phyloP scores from a whole-genome alignment of 2,888 invertebrate species.

The Agonopterix subpropinquella region DNA sequence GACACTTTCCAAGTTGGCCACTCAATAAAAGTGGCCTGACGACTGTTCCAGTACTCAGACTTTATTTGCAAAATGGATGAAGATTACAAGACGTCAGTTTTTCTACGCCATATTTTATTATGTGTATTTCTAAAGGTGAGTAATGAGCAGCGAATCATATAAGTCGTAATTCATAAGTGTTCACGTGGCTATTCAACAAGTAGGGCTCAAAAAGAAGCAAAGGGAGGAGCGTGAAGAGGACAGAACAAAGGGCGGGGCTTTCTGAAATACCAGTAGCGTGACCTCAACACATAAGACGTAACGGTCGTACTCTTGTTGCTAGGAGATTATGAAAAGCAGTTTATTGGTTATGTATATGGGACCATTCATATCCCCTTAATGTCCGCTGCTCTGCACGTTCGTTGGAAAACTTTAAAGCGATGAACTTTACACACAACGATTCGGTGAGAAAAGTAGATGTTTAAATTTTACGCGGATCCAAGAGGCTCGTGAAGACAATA shows the following conservation, averaged over 20 bases:
- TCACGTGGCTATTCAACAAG: conserved; percentile 58
- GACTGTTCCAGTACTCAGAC: background rate
- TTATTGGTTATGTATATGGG: conserved; percentile 39
- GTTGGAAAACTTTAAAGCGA: conserved; percentile 35
- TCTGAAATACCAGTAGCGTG: conserved; percentile 60
- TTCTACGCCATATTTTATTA: background rate
- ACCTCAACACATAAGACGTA: conserved; percentile 53
- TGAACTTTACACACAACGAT: conserved; percentile 38
- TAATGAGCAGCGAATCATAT: conserved; percentile 47
- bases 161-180: conserved; percentile 49
- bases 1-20: conserved; percentile 36
- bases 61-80: background rate
- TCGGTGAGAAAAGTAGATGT: conserved; percentile 44
- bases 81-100: background rate
- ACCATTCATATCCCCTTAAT: conserved; percentile 23
- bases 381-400: conserved; percentile 18
- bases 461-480: conserved; percentile 55
- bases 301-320: conserved; percentile 58
- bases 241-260: conserved; percentile 58
- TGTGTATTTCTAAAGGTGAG: conserved; percentile 19
- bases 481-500: conserved; percentile 57
- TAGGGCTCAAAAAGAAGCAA: conserved; percentile 52
- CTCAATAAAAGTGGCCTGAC: conserved; percentile 31
- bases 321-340: conserved; percentile 50
- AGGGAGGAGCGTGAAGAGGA: conserved; percentile 68